Evolutionary conservation across 2,113 vertebrate species (phyloP).

Genomic region (Sinosuthora webbiana): DNA sequence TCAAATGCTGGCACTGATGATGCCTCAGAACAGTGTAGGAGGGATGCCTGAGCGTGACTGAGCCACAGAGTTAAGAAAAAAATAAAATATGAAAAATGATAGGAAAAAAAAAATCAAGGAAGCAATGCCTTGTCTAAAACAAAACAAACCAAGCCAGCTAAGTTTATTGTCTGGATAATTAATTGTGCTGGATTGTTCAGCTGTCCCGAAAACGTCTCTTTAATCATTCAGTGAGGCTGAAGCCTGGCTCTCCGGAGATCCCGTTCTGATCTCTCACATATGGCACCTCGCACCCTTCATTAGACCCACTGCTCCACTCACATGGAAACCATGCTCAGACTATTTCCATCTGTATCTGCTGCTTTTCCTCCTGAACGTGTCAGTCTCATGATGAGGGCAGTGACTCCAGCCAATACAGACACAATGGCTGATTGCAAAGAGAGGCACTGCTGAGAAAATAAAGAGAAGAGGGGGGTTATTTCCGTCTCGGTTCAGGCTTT

Average conservation of each 20-base stretch:
- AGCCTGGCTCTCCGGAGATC: background rate
- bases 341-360: background rate
- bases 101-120: background rate
- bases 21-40: conserved; percentile 66
- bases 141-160: background rate
- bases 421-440: conserved; percentile 30
- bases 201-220: conserved; percentile 13
- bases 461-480: background rate
- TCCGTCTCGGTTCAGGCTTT: fast-evolving
- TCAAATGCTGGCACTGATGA: conserved; percentile 34
- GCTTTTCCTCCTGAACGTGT: conserved; percentile 35
- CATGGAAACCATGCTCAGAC: conserved; percentile 26
- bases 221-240: background rate
- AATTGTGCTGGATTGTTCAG: background rate
- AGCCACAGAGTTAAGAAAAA: background rate
- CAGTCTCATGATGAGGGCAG: conserved; percentile 13
- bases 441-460: background rate
- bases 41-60: conserved; percentile 56
- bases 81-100: background rate
- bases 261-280: conserved; percentile 5
- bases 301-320: conserved; percentile 11
- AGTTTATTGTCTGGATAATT: conserved; percentile 4
- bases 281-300: background rate
- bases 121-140: background rate
- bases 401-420: conserved; percentile 21